phyloP scores from a whole-genome alignment of 2,888 invertebrate genomes.

The Nipponacmea schrenckii region DNA sequence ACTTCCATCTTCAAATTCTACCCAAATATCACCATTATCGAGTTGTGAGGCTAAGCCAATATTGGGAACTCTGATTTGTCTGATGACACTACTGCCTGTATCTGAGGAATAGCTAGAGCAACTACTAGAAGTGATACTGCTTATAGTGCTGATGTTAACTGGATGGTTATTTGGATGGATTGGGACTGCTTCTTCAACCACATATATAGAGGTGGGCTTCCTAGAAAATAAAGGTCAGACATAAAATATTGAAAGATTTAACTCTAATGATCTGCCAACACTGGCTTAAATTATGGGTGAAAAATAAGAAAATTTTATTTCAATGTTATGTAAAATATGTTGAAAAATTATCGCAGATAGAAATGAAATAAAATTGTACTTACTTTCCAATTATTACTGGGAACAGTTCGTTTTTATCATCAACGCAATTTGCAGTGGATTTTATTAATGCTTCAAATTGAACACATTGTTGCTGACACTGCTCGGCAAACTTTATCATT shows the following conservation, averaged over 20 bases:
- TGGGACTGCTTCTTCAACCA: neutral
- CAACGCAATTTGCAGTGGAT: neutral
- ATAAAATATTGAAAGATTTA: too few species aligned
- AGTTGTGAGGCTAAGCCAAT: neutral
- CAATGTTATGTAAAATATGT: too few species aligned
- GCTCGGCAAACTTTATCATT: neutral
- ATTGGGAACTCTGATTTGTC: neutral
- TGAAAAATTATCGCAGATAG: too few species aligned
- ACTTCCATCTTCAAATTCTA: constrained; percentile 1
- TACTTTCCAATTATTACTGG: constrained; percentile 4
- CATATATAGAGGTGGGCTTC: too few species aligned
- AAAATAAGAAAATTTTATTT: too few species aligned
- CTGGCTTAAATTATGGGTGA: too few species aligned
- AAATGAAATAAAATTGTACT: neutral
- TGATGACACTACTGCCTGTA: neutral
- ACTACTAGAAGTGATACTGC: neutral
- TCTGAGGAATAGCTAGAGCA: neutral
- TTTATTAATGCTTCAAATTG: neutral
- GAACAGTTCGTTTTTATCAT: constrained; percentile 1
- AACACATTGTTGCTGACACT: neutral
- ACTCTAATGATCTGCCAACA: too few species aligned
- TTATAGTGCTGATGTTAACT: neutral
- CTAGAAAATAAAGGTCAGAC: too few species aligned
- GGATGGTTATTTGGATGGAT: neutral
- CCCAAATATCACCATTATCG: constrained; percentile 1